phyloP scores from a whole-genome alignment of 2,888 invertebrate species.

The Celastrina argiolus region DNA sequence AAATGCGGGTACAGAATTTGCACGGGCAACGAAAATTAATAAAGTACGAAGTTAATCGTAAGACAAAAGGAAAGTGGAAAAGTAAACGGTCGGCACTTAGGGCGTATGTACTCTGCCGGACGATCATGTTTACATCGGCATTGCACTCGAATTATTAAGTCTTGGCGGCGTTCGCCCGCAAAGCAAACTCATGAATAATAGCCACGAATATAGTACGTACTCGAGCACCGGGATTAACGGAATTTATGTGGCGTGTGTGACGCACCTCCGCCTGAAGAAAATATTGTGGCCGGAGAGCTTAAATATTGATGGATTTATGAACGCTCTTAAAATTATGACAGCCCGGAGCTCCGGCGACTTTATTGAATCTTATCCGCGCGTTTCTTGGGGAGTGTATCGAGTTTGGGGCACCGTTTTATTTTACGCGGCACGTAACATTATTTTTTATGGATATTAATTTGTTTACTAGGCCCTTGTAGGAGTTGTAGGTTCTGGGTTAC shows the following conservation, averaged over 20 bases:
- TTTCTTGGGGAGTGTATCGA: conserved; percentile 60
- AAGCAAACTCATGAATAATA: conserved; percentile 66
- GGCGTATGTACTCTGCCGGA: neutral
- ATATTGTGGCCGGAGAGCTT: conserved; percentile 69
- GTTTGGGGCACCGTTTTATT: conserved; percentile 53
- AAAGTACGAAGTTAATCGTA: conserved; percentile 8
- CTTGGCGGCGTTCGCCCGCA: conserved; percentile 58
- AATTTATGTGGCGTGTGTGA: conserved; percentile 71
- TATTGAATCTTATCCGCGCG: conserved; percentile 68
- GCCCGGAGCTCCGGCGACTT: conserved; percentile 58
- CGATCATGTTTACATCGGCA: conserved; percentile 48
- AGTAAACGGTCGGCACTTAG: conserved; percentile 28
- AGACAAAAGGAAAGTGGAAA: conserved; percentile 27
- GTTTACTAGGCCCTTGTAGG: neutral
- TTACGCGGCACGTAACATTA: conserved; percentile 39
- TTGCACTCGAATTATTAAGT: conserved; percentile 59
- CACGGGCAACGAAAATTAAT: conserved; percentile 6
- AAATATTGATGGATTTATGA: conserved; percentile 76
- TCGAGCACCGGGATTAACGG: conserved; percentile 62
- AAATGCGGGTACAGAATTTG: neutral
- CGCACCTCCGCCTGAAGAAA: conserved; percentile 64
- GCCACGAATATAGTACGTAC: conserved; percentile 55
- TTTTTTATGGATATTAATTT: conserved; percentile 15
- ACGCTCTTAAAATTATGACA: conserved; percentile 73
- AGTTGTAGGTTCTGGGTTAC: neutral